Base-by-base conservation (phyloP, 2,888 invertebrate genomes). In the Cheiracanthium punctorium region DNA sequence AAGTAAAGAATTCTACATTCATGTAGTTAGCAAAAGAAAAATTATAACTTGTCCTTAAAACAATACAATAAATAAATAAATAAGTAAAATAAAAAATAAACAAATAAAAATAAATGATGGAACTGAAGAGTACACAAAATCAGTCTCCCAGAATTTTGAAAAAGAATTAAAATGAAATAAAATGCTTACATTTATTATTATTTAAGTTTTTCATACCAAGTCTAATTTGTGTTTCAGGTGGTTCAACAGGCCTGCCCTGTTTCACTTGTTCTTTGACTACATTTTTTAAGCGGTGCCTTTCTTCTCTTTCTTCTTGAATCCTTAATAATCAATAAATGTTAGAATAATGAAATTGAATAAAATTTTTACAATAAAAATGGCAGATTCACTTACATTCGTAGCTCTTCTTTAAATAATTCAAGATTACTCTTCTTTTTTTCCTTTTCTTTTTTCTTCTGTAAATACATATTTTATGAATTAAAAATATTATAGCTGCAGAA, bases 381-480 rank as follows among this genome's bases (percentile, higher is more conserved):
- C 8, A n/a, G 28, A 24, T n/a, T 58, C 8, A 92, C 94, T 93
- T 92, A 97, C 97, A 96, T 95, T 93, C 97, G 95, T 65, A 99
- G 92, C 92, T 99, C 99, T 91, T 99, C 99, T 92, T 99, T 99
- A 91, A 99, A 99, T 20, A 97, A 93, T 92, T 99, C 99, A 88
- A 99, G 93, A 92, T 99, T 99, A 91, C 97, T 98, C 91, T 98
- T 98, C 92, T 97, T 97, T 91, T 97, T 98, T 89, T 95, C 96
- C 76, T 94, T 94, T 87, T 94, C 94, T 90, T 94, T 96, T 91
- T 94, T 89, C 73, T 89, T 89, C 71, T 89, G 80, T 1, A 82
- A 58, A 37, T 48, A 10, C 17, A 8, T 71, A 24, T 48, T n/a
- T n/a, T n/a, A n/a, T n/a, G 81, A 82, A 82, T 30, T 84, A 79